A percentile compares a stretch with the other conserved stretches of the same genome.
Conservation (phyloP, 2,888 invertebrate genomes). For the Aphodius sticticus region DNA sequence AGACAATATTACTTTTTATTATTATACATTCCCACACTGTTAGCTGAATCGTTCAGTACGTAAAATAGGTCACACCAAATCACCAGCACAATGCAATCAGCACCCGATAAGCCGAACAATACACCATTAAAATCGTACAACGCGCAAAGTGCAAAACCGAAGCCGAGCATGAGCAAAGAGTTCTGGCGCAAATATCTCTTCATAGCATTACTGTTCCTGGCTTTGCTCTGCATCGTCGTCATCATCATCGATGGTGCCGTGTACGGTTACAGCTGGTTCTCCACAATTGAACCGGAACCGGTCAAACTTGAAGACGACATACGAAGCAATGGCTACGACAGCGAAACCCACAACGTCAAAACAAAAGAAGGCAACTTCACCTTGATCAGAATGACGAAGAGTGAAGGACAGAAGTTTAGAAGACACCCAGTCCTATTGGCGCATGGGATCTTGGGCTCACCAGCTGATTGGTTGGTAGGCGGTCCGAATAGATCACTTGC, state of each 20-base stretch:
- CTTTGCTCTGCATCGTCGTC: neutral
- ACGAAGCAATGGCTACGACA: neutral
- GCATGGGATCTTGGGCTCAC: neutral
- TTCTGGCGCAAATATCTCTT: neutral
- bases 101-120: neutral
- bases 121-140: neutral
- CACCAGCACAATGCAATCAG: neutral
- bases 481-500: neutral
- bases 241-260: neutral
- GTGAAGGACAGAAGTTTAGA: neutral
- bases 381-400: neutral
- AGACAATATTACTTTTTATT: too few relatives aligned
- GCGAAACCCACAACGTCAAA: neutral
- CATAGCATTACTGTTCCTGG: neutral
- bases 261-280: neutral
- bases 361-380: neutral
- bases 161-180: neutral
- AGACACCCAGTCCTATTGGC: neutral
- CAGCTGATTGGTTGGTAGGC: neutral
- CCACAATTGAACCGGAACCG: neutral
- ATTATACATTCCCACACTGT: neutral
- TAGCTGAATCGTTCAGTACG: neutral
- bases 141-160: neutral
- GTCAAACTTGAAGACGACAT: neutral
- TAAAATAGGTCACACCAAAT: neutral